Percentiles rank a stretch among this genome's conserved stretches.
Evolutionary conservation across 2,113 vertebrate genomes (phyloP).

Genomic region (Eurypyga helias): DNA sequence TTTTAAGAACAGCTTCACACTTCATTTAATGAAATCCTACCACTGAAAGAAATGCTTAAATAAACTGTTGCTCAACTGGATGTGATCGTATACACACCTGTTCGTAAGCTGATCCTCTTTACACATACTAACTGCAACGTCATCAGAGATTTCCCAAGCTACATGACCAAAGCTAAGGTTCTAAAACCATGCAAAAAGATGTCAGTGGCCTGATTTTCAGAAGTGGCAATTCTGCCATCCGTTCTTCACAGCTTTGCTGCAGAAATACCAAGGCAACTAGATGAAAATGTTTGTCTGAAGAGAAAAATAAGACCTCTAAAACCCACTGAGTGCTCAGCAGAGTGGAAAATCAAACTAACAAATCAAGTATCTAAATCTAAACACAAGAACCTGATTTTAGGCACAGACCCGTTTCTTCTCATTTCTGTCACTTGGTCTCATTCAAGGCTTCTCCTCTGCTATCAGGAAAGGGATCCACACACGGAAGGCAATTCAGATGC

Average conservation of each 20-base stretch:
- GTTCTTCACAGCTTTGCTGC: neutral
- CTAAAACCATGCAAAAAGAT: neutral
- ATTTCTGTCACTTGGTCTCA: neutral
- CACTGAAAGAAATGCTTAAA: neutral
- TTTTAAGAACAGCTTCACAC: neutral
- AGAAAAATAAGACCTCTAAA: neutral
- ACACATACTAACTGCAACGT: neutral
- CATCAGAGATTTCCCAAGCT: neutral
- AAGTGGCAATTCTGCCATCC: neutral
- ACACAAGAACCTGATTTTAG: neutral
- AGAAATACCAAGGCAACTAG: neutral
- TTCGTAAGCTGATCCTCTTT: neutral
- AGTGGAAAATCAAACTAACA: neutral
- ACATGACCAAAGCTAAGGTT: neutral
- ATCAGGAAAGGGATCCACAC: neutral
- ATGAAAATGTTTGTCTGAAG: neutral
- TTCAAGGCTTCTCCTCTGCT: neutral
- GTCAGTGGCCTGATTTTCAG: neutral
- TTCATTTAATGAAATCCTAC: neutral
- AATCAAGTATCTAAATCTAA: neutral
- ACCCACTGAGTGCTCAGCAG: neutral
- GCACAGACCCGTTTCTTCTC: neutral
- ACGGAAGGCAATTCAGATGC: neutral
- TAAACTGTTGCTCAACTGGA: neutral
- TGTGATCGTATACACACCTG: neutral